Base-by-base conservation (phyloP, 1,140 invertebrate genomes). In the Lanistes nyassanus region DNA sequence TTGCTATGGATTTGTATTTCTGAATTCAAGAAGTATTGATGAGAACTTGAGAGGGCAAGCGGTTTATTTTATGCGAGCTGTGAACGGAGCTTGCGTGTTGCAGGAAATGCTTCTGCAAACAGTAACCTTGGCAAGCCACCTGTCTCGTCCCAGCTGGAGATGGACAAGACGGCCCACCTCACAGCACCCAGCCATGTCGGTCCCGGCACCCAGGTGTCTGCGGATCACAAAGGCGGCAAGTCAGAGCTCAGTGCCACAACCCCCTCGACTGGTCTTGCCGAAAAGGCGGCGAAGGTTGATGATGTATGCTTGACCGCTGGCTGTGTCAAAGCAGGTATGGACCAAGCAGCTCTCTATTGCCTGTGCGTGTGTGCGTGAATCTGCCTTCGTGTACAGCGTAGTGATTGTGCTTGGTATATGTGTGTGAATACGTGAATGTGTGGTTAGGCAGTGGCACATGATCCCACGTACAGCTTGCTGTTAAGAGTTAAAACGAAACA, bases 321-420 rank as follows among this genome's bases (percentile, higher is more conserved):
- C 16, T 78, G 76, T 74, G 72, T 78, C 36, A 74, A 74, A 31
- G 76, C 76, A 16, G 65, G 76, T 68, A 36, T 71, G 71, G 5
- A 2, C 1, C 29, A n/a, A 0, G 1, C 36, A 19, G 29, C 16
- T 13, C 7, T 16, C 3, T 31, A 31, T n/a, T n/a, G 34, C 7
- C 6, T 36, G n/a, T 26, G 34, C 34, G 42, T 21, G 42, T 36
- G 5, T 19, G 13, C 26, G 34, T 9, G 4, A 16, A n/a, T n/a
- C 13, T n/a, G 53, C 53, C 13, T n/a, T 13, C 53, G 53, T 55
- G 6, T 60, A 31, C 23, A n/a, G n/a, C n/a, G n/a, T n/a, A n/a
- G n/a, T n/a, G n/a, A n/a, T n/a, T n/a, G n/a, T n/a, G n/a, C n/a
- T n/a, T n/a, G n/a, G n/a, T n/a, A n/a, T n/a, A n/a, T n/a, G n/a